These are phyloP conservation scores for Sisyra nigra DNA, from an alignment of 2,888 invertebrate genomes.

Conservation along the genomic window DNA sequence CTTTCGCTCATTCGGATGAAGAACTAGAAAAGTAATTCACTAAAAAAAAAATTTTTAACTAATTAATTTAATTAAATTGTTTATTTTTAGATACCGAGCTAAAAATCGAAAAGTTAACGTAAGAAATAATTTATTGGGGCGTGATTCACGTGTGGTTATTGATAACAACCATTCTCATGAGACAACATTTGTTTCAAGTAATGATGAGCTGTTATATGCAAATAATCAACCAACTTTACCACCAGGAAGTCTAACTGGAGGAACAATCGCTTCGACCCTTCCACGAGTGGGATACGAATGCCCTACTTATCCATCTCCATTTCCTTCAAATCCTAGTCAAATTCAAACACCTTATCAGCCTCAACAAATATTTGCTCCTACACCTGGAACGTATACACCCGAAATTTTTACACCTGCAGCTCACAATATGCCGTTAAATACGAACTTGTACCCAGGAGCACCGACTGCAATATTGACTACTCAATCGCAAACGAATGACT, in stretches of 20 bases:
- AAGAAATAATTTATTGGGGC: conserved; percentile 16
- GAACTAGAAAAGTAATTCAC: conserved; percentile 62
- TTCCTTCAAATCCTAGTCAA: conserved; percentile 11
- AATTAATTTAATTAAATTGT: background rate
- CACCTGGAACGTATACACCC: conserved; percentile 18
- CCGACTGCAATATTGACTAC: background rate
- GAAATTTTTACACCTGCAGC: conserved; percentile 23
- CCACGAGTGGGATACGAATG: conserved; percentile 21
- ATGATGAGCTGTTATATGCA: conserved; percentile 22
- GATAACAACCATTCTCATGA: conserved; percentile 24
- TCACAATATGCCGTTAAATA: conserved; percentile 17
- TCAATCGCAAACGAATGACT: background rate
- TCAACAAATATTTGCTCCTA: conserved; percentile 22
- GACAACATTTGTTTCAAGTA: conserved; percentile 19
- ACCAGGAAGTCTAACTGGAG: conserved; percentile 15
- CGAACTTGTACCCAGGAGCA: conserved; percentile 10
- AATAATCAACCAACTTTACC: conserved; percentile 20
- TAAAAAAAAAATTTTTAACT: conserved; percentile 3
- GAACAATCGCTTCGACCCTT: conserved; percentile 21
- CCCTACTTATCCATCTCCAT: conserved; percentile 3
- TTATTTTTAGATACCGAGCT: conserved; percentile 38
- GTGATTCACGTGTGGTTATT: conserved; percentile 17
- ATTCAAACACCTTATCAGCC: conserved; percentile 10
- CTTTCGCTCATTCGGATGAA: conserved; percentile 83
- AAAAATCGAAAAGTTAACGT: conserved; percentile 41